Conservation (phyloP, 2,797 vertebrate genomes). For the Paedocypris micromegethes region DNA sequence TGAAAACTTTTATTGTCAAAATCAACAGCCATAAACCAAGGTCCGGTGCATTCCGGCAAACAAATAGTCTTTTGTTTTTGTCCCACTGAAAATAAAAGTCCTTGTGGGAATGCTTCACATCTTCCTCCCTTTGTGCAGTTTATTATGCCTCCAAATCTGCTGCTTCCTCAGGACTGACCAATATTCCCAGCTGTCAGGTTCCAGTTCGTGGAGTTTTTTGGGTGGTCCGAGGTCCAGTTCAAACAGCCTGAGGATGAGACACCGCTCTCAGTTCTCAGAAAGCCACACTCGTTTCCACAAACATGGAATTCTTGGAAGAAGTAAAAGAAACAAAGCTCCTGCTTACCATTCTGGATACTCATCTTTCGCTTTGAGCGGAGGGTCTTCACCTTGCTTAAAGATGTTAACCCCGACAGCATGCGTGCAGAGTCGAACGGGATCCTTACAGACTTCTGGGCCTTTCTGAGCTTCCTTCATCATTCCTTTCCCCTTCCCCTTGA, state of each 20-base stretch:
- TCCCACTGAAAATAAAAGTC: not conserved
- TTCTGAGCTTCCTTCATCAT: constrained; percentile 64
- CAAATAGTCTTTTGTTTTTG: not conserved
- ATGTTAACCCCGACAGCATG: constrained; percentile 84
- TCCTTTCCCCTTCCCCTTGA: constrained; percentile 76
- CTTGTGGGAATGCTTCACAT: constrained; percentile 57
- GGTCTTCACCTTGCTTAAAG: constrained; percentile 81
- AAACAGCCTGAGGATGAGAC: constrained; percentile 73
- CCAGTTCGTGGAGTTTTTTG: constrained; percentile 74
- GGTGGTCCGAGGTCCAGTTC: constrained; percentile 73
- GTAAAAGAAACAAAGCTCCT: not conserved
- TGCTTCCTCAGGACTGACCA: constrained; percentile 84
- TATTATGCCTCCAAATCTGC: constrained; percentile 80
- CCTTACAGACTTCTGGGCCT: constrained; percentile 85
- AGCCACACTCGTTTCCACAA: not conserved
- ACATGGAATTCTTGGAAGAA: not conserved
- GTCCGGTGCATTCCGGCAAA: not conserved
- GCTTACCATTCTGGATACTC: constrained; percentile 87
- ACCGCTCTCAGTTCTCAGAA: not conserved
- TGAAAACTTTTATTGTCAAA: no score
- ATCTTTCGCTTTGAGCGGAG: constrained; percentile 67
- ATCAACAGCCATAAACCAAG: not conserved
- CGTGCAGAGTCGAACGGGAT: constrained; percentile 70
- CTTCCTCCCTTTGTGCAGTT: constrained; percentile 72
- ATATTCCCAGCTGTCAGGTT: constrained; percentile 69